Evolutionary conservation across 1,140 invertebrate genomes (phyloP), one percentile per base, ranked within the genome.

Genomic region (honey bee (Apis mellifera)): DNA sequence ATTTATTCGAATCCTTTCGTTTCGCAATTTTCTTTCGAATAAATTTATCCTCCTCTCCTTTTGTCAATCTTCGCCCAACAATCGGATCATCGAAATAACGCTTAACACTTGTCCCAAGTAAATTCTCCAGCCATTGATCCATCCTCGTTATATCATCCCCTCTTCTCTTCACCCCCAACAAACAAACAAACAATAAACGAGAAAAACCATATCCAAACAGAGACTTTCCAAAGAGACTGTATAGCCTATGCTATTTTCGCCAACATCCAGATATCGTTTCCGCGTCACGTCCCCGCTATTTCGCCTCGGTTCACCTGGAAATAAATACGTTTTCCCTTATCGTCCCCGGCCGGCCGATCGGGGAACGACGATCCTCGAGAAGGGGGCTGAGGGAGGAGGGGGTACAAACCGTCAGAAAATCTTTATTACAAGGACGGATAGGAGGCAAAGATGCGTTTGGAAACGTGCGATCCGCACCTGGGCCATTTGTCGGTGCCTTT

Each of bases 281-380:
- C 92, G 89, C 90, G 89, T 93, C 93, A 93, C 92, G 92, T 93
- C 90, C 90, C 78, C 74, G 87, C 93, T 90, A 93, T 93, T n/a
- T 93, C 89, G 91, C 91, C 91, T 90, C 91, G 91, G 90, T 92
- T 92, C 91, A 90, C 84, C 88, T 87, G 88, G 88, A 92, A 91
- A 93, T 93, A 93, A 93, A 93, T 90, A 90, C 85, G 86, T 83
- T 83, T 42, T 87, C 83, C 66, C 86, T 88, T 88, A 88, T 88
- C 87, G 87, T 88, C 85, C 82, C 76, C 78, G 48, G 62, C 73
- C 73, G 78, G 71, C 79, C 87, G 87, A 88, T 88, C 87, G 71
- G 62, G n/a, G 73, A 83, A 69, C 84, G 81, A 75, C 84, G 86
- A 88, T 88, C 75, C 21, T 64, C 15, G 9, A 17, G n/a, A 23